phyloP scores from a whole-genome alignment of 2,797 vertebrate genomes.

The Phataginus tricuspis region DNA sequence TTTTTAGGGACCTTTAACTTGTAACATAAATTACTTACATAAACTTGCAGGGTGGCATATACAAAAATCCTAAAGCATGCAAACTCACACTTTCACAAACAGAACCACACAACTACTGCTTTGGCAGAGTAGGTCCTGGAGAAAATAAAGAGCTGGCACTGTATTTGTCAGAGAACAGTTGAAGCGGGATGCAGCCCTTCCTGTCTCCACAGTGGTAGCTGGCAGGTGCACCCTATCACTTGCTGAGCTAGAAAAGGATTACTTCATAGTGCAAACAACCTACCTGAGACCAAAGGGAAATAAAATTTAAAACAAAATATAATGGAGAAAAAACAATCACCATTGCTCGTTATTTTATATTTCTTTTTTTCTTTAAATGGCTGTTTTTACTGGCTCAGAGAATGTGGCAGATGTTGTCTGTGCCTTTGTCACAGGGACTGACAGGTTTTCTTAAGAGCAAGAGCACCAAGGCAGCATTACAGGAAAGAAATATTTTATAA shows the following conservation, averaged over 20 bases:
- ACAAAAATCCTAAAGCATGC: neutral
- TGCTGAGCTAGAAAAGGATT: neutral
- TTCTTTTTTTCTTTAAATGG: slow-evolving; percentile 61
- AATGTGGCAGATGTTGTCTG: slow-evolving; percentile 54
- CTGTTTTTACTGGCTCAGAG: slow-evolving; percentile 59
- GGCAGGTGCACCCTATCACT: neutral
- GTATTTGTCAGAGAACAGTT: neutral
- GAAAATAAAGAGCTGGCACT: neutral
- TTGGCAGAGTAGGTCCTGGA: neutral
- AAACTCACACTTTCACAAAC: neutral
- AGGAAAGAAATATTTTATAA: slow-evolving; percentile 30
- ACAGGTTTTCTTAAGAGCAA: slow-evolving; percentile 40
- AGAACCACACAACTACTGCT: neutral
- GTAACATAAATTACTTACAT: neutral
- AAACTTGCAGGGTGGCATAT: neutral
- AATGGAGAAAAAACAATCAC: neutral
- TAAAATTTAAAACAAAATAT: slow-evolving; percentile 44
- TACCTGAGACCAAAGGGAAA: slow-evolving; percentile 56
- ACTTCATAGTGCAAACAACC: slow-evolving; percentile 16
- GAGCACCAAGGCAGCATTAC: neutral
- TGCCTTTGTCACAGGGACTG: slow-evolving; percentile 61
- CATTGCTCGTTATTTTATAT: slow-evolving; percentile 66
- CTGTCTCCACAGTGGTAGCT: neutral
- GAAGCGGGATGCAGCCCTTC: neutral
- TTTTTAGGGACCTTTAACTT: neutral